Percentiles rank a stretch among this genome's conserved stretches.
These are phyloP conservation scores for Uria aalge DNA, from an alignment of 2,113 vertebrate species.

Conservation along the genomic window DNA sequence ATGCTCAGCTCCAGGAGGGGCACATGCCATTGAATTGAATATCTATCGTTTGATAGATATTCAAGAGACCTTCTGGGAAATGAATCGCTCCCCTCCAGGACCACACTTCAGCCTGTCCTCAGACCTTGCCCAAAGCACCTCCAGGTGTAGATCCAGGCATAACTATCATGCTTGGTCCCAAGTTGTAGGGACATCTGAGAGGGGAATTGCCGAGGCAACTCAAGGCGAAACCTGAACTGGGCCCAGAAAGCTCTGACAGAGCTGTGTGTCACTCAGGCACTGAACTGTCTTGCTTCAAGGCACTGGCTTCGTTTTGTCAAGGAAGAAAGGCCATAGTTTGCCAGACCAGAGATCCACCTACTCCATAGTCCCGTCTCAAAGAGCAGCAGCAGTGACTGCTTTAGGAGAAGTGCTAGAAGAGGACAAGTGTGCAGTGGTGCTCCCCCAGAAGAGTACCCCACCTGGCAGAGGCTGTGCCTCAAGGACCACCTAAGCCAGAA, in stretches of 20 bases:
- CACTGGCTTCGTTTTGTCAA: not conserved
- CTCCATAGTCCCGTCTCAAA: accelerated
- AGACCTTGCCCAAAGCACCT: not conserved
- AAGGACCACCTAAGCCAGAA: not conserved
- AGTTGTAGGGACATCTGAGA: not conserved
- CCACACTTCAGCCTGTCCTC: not conserved
- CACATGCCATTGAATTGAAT: not conserved
- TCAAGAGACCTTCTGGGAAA: not conserved
- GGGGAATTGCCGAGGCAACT: not conserved
- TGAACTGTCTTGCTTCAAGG: not conserved
- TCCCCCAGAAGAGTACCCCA: not conserved
- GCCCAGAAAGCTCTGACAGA: not conserved
- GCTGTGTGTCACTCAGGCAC: not conserved
- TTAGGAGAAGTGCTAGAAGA: not conserved
- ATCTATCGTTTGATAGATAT: not conserved
- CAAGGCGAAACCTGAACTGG: accelerated
- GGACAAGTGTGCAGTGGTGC: not conserved
- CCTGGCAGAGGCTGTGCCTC: not conserved
- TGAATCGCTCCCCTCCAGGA: not conserved
- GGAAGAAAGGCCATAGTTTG: not conserved
- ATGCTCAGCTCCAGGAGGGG: not conserved
- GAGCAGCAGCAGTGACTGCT: not conserved
- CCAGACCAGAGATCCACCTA: not conserved
- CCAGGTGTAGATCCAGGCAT: not conserved
- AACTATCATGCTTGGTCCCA: accelerated